Conservation (phyloP, 2,113 vertebrate species). For the Aspiorhynchus laticeps region DNA sequence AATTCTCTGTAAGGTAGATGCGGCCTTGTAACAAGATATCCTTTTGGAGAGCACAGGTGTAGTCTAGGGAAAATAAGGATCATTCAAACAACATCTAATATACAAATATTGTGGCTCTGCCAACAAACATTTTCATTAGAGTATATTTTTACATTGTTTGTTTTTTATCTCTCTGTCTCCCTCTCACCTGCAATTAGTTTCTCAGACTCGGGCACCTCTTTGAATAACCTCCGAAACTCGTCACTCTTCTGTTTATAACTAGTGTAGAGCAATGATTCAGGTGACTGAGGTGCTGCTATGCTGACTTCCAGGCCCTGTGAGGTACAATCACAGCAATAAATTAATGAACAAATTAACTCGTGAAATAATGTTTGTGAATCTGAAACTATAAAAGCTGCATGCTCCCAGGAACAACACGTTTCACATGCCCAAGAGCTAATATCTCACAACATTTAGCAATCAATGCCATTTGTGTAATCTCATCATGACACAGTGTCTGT, state of each 20-base stretch:
- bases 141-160: not conserved
- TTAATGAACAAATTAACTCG: not conserved
- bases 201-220: conserved; percentile 85
- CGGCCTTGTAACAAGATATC: conserved; percentile 93
- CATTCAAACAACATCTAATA: conserved; percentile 5
- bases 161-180: conserved; percentile 3
- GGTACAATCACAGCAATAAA: conserved; percentile 11
- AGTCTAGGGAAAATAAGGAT: conserved; percentile 74
- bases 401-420: not conserved
- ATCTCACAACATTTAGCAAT: not conserved
- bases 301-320: conserved; percentile 63
- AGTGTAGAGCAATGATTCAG: conserved; percentile 63
- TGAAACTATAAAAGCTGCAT: not conserved
- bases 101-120: not conserved
- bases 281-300: conserved; percentile 71
- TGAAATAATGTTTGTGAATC: not conserved
- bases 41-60: conserved; percentile 90
- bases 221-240: conserved; percentile 90
- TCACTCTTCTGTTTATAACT: conserved; percentile 89
- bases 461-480: not conserved
- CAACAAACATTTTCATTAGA: not conserved
- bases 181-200: conserved; percentile 85
- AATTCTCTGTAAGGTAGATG: conserved; percentile 90
- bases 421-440: not conserved
- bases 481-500: conserved; percentile 8